Conservation (phyloP, 2,113 vertebrate genomes). For the Odocoileus virginianus region DNA sequence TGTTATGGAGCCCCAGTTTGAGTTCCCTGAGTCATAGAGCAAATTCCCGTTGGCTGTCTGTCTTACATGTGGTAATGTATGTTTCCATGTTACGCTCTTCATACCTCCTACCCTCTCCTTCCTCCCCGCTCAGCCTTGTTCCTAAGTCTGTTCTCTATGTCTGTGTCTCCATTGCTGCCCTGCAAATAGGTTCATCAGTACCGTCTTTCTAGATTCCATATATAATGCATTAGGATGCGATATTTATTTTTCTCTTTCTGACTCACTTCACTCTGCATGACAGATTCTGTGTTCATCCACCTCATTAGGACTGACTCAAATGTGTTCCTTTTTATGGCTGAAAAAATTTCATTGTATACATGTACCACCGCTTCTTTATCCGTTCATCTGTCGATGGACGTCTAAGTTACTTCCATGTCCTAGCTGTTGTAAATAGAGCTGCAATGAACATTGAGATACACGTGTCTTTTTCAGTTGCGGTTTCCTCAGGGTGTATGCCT, state of each 20-base stretch:
- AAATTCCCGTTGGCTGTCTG: fast-evolving
- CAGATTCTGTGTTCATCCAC: background rate
- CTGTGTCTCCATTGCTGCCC: background rate
- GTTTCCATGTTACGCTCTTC: background rate
- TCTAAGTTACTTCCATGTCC: background rate
- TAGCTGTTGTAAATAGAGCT: background rate
- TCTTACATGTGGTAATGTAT: background rate
- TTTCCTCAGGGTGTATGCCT: background rate
- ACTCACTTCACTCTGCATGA: background rate
- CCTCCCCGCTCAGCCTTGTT: background rate
- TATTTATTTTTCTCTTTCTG: background rate
- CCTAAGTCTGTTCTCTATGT: background rate
- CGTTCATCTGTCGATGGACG: background rate
- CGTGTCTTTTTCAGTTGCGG: background rate
- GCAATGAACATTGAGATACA: background rate
- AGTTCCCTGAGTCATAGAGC: background rate
- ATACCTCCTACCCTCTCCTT: background rate
- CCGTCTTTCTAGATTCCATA: background rate
- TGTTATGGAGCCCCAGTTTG: background rate
- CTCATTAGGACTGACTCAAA: background rate
- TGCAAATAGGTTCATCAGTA: background rate
- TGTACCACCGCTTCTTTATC: background rate
- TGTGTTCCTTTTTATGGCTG: background rate
- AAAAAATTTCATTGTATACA: background rate
- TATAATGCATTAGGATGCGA: background rate